Evolutionary conservation across 2,113 vertebrate species (phyloP).

Genomic region (Thoracochromis brauschi): DNA sequence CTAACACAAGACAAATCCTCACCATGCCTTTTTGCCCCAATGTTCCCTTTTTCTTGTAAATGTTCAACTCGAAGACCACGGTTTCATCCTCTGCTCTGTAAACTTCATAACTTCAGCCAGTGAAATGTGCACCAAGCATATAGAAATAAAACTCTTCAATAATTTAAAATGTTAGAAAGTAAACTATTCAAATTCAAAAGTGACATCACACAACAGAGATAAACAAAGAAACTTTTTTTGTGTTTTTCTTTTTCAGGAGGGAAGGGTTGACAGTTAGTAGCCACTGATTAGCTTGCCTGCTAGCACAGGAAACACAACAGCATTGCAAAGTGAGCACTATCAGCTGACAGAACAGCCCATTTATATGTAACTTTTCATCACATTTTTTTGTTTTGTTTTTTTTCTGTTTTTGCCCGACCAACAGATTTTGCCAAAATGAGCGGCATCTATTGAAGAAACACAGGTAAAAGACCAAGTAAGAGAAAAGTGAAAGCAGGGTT

Average conservation of each 20-base stretch:
- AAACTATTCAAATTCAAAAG: constrained; percentile 49
- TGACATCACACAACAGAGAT: constrained; percentile 41
- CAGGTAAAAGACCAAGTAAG: constrained; percentile 50
- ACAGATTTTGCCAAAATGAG: constrained; percentile 45
- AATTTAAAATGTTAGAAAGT: constrained; percentile 61
- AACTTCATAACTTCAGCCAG: constrained; percentile 71
- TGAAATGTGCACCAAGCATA: constrained; percentile 61
- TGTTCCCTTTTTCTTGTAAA: constrained; percentile 2
- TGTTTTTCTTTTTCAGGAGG: background rate
- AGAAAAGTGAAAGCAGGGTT: constrained; percentile 66
- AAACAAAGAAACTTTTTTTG: constrained; percentile 7
- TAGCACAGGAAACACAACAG: constrained; percentile 62
- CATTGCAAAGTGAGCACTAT: constrained; percentile 60
- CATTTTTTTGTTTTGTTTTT: background rate
- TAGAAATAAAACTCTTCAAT: constrained; percentile 62
- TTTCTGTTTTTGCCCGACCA: constrained; percentile 23
- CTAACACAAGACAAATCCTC: background rate
- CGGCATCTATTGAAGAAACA: constrained; percentile 43
- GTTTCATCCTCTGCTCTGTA: constrained; percentile 40
- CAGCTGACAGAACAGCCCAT: constrained; percentile 55
- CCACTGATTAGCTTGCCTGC: constrained; percentile 58
- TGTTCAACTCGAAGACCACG: constrained; percentile 15
- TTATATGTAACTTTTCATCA: constrained; percentile 45
- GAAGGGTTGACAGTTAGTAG: constrained; percentile 41
- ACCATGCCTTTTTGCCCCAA: background rate